Evolutionary conservation across 2,888 invertebrate species (phyloP).

Genomic region (Trichogramma dendrolimi): DNA sequence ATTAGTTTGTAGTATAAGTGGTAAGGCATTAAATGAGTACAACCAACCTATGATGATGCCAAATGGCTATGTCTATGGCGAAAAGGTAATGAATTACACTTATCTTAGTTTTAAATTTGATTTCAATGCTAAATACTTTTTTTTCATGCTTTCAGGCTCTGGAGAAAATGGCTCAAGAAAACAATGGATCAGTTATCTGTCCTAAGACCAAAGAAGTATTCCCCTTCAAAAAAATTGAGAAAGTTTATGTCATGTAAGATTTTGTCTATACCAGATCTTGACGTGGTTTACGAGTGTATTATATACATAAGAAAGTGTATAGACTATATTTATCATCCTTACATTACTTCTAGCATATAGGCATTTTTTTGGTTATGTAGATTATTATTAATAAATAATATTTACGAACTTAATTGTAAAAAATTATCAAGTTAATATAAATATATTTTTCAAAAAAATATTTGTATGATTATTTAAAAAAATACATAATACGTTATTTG

Average conservation of each 20-base stretch:
- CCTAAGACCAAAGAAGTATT: constrained; percentile 92
- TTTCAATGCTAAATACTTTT: neutral
- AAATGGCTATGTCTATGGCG: constrained; percentile 95
- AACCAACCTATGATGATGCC: constrained; percentile 98
- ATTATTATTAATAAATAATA: constrained; percentile 22
- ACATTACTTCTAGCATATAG: constrained; percentile 24
- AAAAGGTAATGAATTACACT: constrained; percentile 60
- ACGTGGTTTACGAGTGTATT: constrained; percentile 35
- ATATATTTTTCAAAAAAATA: constrained; percentile 27
- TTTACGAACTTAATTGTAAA: constrained; percentile 27
- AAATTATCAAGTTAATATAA: constrained; percentile 27
- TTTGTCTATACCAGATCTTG: constrained; percentile 6
- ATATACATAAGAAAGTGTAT: constrained; percentile 31
- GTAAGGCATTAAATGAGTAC: constrained; percentile 90
- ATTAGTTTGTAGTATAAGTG: constrained; percentile 85
- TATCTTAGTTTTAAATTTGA: neutral
- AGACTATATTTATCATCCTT: constrained; percentile 14
- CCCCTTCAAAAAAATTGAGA: constrained; percentile 86
- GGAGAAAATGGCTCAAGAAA: constrained; percentile 82
- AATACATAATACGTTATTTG: neutral
- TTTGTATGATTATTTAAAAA: constrained; percentile 1
- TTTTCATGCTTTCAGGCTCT: constrained; percentile 65
- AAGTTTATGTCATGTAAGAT: constrained; percentile 92
- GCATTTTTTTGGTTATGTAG: constrained; percentile 28
- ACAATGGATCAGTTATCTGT: constrained; percentile 87